Conservation (phyloP, 2,888 invertebrate genomes). For the Brenthis hecate region DNA sequence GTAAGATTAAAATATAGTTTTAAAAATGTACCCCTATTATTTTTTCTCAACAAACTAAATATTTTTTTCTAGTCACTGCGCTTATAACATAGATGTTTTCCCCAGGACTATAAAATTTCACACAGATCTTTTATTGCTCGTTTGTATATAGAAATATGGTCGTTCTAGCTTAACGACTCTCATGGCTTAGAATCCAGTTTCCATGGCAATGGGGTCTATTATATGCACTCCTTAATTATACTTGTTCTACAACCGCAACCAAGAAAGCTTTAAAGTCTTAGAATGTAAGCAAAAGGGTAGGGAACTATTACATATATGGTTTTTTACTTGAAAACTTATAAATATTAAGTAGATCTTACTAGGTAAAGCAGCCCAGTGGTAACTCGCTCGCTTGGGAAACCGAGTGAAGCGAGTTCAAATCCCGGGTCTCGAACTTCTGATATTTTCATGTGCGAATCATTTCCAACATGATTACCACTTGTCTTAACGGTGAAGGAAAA, state of each 20-base stretch:
- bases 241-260: slow-evolving; percentile 46
- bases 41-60: too few relatives aligned
- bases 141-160: slow-evolving; percentile 41
- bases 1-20: too few relatives aligned
- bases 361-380: too few relatives aligned
- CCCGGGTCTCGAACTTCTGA: too few relatives aligned
- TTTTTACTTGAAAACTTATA: background rate
- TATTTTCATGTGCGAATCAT: too few relatives aligned
- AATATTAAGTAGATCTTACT: background rate
- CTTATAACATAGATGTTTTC: slow-evolving; percentile 14
- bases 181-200: slow-evolving; percentile 48
- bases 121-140: slow-evolving; percentile 41
- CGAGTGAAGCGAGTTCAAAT: too few relatives aligned
- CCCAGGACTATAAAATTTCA: slow-evolving; percentile 35
- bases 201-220: slow-evolving; percentile 42
- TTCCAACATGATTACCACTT: too few relatives aligned
- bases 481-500: too few relatives aligned
- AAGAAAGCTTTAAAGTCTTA: background rate
- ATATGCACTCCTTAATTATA: slow-evolving; percentile 57
- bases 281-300: background rate
- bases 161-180: slow-evolving; percentile 35
- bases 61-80: background rate
- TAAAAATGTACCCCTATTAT: too few relatives aligned
- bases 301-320: background rate
- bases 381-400: too few relatives aligned